Percentiles rank a stretch among this genome's conserved stretches.
Conservation (phyloP, 1,140 invertebrate species). For the Nylanderia fulva region DNA sequence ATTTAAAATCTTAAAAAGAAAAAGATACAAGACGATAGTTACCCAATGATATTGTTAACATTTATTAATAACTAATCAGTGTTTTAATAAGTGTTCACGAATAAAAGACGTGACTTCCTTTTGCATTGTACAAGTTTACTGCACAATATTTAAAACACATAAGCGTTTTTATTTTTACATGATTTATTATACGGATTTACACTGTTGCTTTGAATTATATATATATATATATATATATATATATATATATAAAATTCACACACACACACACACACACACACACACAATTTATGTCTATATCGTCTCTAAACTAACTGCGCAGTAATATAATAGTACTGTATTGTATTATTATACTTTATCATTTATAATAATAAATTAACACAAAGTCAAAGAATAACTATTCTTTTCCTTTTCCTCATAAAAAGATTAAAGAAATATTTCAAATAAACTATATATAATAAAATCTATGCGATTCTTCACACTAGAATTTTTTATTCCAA, state of each 20-base stretch:
- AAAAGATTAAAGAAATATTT: not conserved
- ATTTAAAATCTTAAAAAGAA: not conserved
- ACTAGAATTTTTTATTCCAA: conserved; percentile 75
- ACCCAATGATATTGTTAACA: not conserved
- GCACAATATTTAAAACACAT: conserved; percentile 63
- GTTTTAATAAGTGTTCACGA: not conserved
- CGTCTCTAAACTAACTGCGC: conserved; percentile 70
- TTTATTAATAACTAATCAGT: not conserved
- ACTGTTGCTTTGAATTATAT: conserved; percentile 60
- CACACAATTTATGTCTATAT: conserved; percentile 78
- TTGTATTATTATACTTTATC: conserved; percentile 72
- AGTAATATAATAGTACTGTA: conserved; percentile 66
- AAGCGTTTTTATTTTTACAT: conserved; percentile 77
- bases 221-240: conserved; percentile 36
- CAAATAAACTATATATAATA: conserved; percentile 37
- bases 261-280: conserved; percentile 70
- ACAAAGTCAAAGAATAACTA: conserved; percentile 43
- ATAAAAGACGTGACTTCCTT: not conserved
- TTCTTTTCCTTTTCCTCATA: conserved; percentile 35
- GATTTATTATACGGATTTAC: conserved; percentile 75
- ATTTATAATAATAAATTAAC: conserved; percentile 72
- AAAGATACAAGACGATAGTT: not conserved
- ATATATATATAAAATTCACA: no score
- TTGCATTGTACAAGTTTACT: conserved; percentile 37
- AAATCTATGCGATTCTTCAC: conserved; percentile 43